A percentile compares a stretch with the other conserved stretches of the same genome.
Conservation (phyloP, 1,140 invertebrate species). For the Trachelipus rathkii region DNA sequence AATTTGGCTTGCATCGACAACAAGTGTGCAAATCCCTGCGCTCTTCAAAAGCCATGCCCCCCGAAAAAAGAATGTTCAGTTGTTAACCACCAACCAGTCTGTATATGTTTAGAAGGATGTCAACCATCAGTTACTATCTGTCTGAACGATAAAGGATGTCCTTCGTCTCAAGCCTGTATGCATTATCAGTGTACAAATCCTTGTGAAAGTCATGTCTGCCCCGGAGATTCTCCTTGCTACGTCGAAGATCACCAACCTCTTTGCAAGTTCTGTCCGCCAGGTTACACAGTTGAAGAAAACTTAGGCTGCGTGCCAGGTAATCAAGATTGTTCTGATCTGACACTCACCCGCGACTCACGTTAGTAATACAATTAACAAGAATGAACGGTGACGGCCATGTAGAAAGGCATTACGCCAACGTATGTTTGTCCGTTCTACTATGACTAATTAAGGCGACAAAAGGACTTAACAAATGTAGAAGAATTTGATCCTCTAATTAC, state of each 20-base stretch:
- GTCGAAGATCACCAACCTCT: conserved; percentile 87
- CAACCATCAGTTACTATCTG: conserved; percentile 79
- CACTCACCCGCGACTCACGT: conserved; percentile 23
- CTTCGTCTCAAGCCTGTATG: conserved; percentile 72
- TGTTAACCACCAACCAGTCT: conserved; percentile 75
- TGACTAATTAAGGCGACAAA: background rate
- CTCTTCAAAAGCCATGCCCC: conserved; percentile 59
- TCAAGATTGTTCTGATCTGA: conserved; percentile 37
- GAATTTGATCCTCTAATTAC: no score
- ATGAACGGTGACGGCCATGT: conserved; percentile 37
- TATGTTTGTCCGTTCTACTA: conserved; percentile 7
- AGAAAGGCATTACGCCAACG: background rate
- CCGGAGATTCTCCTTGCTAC: conserved; percentile 75
- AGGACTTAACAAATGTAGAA: background rate
- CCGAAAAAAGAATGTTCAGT: conserved; percentile 77
- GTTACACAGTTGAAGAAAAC: conserved; percentile 79
- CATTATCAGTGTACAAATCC: conserved; percentile 86
- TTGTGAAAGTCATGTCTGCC: conserved; percentile 71
- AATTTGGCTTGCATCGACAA: conserved; percentile 75
- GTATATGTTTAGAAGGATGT: conserved; percentile 80
- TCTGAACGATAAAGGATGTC: conserved; percentile 79
- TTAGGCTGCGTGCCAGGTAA: conserved; percentile 94
- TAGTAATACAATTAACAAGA: conserved; percentile 39
- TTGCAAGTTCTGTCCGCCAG: conserved; percentile 88
- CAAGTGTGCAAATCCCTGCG: conserved; percentile 80